Conservation (phyloP, 92 coral and sea anemone species). For the Parazoanthus atlanticus region DNA sequence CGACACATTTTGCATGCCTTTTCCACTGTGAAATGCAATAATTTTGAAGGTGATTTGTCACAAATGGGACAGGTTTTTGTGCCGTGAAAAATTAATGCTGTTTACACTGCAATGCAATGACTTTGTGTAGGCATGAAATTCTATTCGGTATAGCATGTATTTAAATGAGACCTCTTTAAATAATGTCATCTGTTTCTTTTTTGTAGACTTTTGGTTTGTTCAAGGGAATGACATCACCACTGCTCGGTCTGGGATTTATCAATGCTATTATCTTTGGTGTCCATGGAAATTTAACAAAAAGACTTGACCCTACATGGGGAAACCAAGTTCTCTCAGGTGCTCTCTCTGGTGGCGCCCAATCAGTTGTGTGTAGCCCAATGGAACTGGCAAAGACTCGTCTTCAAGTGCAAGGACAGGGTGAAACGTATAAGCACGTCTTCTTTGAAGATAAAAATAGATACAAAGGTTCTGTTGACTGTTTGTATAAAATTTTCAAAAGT, state of each 20-base stretch:
- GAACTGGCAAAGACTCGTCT: slow-evolving; percentile 91
- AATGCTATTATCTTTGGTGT: slow-evolving; percentile 94
- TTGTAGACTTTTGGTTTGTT: slow-evolving; percentile 86
- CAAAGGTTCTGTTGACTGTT: slow-evolving; percentile 85
- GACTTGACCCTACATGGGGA: slow-evolving; percentile 68
- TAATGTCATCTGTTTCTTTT: neutral
- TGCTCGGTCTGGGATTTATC: slow-evolving; percentile 87
- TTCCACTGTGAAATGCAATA: too few species aligned
- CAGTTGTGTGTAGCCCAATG: slow-evolving; percentile 83
- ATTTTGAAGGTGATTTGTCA: too few species aligned
- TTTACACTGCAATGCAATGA: too few species aligned
- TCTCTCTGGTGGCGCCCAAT: slow-evolving; percentile 86
- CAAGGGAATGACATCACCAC: slow-evolving; percentile 95
- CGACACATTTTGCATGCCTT: too few species aligned
- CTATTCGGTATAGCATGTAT: neutral
- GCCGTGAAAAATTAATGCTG: too few species aligned
- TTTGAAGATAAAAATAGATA: slow-evolving; percentile 55
- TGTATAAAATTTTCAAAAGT: slow-evolving; percentile 63
- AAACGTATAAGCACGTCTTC: slow-evolving; percentile 47
- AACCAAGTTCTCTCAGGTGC: slow-evolving; percentile 79
- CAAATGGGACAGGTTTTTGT: too few species aligned
- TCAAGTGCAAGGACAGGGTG: slow-evolving; percentile 85
- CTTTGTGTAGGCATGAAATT: too few species aligned
- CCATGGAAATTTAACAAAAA: slow-evolving; percentile 73
- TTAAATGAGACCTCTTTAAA: neutral